phyloP scores from a whole-genome alignment of 2,888 invertebrate genomes.

The Thereva nobilitata region DNA sequence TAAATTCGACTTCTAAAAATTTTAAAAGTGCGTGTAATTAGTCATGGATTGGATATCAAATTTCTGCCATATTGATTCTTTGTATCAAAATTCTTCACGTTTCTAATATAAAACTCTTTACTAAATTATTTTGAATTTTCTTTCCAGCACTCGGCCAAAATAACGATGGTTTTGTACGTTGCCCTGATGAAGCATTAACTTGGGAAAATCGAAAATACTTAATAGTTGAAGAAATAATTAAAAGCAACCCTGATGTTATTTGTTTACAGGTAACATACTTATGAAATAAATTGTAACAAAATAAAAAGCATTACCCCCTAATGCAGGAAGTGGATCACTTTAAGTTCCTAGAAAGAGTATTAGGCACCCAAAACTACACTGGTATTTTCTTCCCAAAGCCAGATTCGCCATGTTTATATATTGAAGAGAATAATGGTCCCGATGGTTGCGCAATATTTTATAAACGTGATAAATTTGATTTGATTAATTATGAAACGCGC shows the following conservation, averaged over 20 bases:
- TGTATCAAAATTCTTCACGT: too few relatives aligned
- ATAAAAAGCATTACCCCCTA: conserved; percentile 22
- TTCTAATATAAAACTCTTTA: background rate
- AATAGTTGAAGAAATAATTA: conserved; percentile 72
- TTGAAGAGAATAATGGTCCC: conserved; percentile 72
- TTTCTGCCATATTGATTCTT: too few relatives aligned
- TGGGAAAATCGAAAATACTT: conserved; percentile 70
- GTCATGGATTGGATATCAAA: too few relatives aligned
- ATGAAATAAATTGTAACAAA: conserved; percentile 7
- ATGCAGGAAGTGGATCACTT: conserved; percentile 75
- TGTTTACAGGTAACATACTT: conserved; percentile 66
- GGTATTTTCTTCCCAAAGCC: conserved; percentile 77
- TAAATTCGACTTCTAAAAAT: too few relatives aligned
- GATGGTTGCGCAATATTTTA: conserved; percentile 81
- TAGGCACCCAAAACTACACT: conserved; percentile 67
- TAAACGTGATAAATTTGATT: conserved; percentile 65
- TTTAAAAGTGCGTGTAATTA: too few relatives aligned
- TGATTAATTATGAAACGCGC: conserved; percentile 63
- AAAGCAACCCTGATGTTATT: conserved; percentile 70
- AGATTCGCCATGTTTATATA: conserved; percentile 75
- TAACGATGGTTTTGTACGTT: conserved; percentile 72
- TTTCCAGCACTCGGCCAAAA: conserved; percentile 68
- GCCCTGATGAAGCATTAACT: conserved; percentile 70
- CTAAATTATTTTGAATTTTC: conserved; percentile 14
- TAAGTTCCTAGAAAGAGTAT: conserved; percentile 66